phyloP scores from a whole-genome alignment of 53 echinoderm and acorn worm genomes.

The Arbacia lixula region DNA sequence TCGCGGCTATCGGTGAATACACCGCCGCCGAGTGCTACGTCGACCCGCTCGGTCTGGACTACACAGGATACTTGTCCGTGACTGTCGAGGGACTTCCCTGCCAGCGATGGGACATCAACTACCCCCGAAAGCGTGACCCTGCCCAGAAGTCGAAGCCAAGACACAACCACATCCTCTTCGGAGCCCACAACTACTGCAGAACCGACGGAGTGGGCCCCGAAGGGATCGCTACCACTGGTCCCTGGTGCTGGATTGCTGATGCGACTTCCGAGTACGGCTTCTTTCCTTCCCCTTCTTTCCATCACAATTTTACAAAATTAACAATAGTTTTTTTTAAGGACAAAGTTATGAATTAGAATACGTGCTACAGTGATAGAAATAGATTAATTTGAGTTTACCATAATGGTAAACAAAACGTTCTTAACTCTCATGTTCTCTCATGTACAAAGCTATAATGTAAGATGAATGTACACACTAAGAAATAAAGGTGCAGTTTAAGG shows the following conservation, averaged over 20 bases:
- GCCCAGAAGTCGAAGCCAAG: constrained; percentile 32
- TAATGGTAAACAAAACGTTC: too few relatives aligned
- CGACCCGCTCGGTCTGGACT: constrained; percentile 6
- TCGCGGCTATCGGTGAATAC: constrained; percentile 15
- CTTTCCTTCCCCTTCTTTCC: too few relatives aligned
- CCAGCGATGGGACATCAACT: constrained; percentile 41
- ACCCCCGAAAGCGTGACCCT: background rate
- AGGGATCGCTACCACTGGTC: background rate
- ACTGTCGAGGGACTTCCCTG: background rate
- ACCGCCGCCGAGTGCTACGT: constrained; percentile 20
- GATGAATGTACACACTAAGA: too few relatives aligned
- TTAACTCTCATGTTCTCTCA: too few relatives aligned
- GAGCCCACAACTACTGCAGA: constrained; percentile 46
- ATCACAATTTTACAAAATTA: too few relatives aligned
- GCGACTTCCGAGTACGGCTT: background rate
- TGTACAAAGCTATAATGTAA: too few relatives aligned
- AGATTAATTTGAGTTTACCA: too few relatives aligned
- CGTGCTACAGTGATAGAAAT: too few relatives aligned
- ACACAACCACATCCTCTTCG: background rate
- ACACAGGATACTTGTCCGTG: constrained; percentile 1
- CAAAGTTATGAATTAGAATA: too few relatives aligned
- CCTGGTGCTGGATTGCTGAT: constrained; percentile 53
- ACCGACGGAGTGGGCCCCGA: background rate
- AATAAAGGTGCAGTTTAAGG: too few relatives aligned
- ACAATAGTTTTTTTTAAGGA: too few relatives aligned